A percentile compares a stretch with the other conserved stretches of the same genome.
Conservation (phyloP, 2,888 invertebrate species). For the Eledone cirrhosa region DNA sequence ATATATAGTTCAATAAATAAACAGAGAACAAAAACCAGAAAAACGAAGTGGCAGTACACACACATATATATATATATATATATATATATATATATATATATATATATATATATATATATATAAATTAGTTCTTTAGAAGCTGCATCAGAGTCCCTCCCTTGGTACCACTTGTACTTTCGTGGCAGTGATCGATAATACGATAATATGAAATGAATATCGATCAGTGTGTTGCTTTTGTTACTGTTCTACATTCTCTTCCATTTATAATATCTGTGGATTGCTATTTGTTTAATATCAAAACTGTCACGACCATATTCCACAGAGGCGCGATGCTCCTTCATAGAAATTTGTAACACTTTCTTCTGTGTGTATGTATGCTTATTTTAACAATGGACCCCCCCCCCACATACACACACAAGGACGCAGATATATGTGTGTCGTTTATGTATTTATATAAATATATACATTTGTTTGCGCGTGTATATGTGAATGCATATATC, state of each 20-base stretch:
- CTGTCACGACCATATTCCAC: too few species aligned
- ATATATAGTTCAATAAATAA: background rate
- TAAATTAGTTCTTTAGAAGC: background rate
- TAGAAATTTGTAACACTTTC: background rate
- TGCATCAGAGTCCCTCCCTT: background rate
- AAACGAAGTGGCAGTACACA: background rate
- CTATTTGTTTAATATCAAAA: too few species aligned
- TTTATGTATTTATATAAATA: background rate
- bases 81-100: background rate
- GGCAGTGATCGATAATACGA: too few species aligned
- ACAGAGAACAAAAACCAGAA: background rate
- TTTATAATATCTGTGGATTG: too few species aligned
- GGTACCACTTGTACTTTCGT: too few species aligned
- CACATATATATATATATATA: background rate
- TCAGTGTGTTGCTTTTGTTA: too few species aligned
- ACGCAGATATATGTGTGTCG: background rate
- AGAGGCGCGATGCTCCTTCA: too few species aligned
- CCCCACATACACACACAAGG: background rate
- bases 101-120: constrained; percentile 6
- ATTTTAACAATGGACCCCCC: background rate
- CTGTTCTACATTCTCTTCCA: too few species aligned
- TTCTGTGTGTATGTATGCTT: background rate
- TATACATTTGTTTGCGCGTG: background rate
- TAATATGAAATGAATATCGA: too few species aligned
- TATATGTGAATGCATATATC: background rate